These are phyloP conservation scores for Latheticus oryzae DNA, from an alignment of 2,888 invertebrate species.

Conservation along the genomic window DNA sequence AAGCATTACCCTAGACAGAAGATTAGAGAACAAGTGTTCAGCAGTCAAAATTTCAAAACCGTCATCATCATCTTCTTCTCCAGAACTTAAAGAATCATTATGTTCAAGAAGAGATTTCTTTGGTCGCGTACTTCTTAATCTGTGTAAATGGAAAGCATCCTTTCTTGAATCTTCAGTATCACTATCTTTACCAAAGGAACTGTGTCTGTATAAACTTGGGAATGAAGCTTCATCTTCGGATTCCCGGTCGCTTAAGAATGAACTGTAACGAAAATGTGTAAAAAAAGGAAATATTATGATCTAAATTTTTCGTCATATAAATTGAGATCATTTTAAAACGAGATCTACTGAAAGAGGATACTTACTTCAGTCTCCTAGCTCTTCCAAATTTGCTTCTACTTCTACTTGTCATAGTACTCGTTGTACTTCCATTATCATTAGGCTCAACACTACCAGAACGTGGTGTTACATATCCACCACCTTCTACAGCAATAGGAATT, in stretches of 20 bases:
- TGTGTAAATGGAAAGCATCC: slow-evolving; percentile 72
- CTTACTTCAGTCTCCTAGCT: slow-evolving; percentile 77
- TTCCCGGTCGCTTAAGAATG: slow-evolving; percentile 76
- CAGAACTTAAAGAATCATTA: slow-evolving; percentile 88
- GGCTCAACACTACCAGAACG: slow-evolving; percentile 82
- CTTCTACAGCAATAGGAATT: slow-evolving; percentile 93
- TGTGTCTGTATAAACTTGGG: slow-evolving; percentile 69
- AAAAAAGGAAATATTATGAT: slow-evolving; percentile 17
- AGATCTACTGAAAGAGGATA: slow-evolving; percentile 36
- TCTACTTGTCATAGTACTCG: slow-evolving; percentile 68
- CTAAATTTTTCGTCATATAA: background rate
- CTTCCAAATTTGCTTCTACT: slow-evolving; percentile 67
- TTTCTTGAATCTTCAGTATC: slow-evolving; percentile 70
- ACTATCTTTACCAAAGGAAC: slow-evolving; percentile 70
- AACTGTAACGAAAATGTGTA: slow-evolving; percentile 54
- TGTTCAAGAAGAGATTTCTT: slow-evolving; percentile 74
- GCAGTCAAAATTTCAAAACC: slow-evolving; percentile 92
- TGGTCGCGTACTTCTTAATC: slow-evolving; percentile 79
- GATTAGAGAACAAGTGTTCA: slow-evolving; percentile 89
- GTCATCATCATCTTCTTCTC: slow-evolving; percentile 90
- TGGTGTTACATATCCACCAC: slow-evolving; percentile 86
- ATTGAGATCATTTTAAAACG: background rate
- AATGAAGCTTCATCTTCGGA: slow-evolving; percentile 77
- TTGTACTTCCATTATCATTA: slow-evolving; percentile 71
- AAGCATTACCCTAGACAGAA: slow-evolving; percentile 79